Conservation (phyloP, 2,113 vertebrate species). For the Panthera leo region DNA sequence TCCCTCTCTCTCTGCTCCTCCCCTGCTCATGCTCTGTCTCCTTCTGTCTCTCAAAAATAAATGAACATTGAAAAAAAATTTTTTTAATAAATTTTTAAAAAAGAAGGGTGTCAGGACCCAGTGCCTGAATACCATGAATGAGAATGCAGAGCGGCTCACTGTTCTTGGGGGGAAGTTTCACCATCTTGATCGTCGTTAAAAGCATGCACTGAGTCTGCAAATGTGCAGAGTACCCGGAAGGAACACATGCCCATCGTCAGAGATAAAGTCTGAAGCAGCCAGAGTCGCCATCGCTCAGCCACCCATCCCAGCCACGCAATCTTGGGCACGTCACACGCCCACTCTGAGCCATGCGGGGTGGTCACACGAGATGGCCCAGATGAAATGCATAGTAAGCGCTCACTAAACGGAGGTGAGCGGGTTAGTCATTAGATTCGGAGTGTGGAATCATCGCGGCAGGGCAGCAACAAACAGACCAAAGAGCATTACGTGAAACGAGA, state of each 20-base stretch:
- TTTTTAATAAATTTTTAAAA: not conserved
- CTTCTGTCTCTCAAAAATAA: no score
- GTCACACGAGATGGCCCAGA: not conserved
- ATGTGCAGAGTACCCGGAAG: rapidly evolving
- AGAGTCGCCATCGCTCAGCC: not conserved
- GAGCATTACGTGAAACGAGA: not conserved
- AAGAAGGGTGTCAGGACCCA: not conserved
- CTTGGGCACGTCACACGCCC: not conserved
- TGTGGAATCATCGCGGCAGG: no score
- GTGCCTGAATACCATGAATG: rapidly evolving
- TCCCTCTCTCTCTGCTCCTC: no score
- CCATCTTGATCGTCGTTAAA: not conserved
- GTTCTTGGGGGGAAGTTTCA: not conserved
- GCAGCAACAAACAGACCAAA: not conserved
- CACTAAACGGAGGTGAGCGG: not conserved
- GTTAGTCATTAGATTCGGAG: no score
- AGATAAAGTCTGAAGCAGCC: not conserved
- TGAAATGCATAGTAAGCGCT: not conserved
- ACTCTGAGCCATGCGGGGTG: rapidly evolving
- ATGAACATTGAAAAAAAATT: no score
- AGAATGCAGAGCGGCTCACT: no score
- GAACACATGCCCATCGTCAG: no score
- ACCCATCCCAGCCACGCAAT: rapidly evolving
- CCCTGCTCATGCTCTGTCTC: no score
- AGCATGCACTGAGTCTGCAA: not conserved